Conservation (phyloP, 2,888 invertebrate species). For the Leucophenga maculata region DNA sequence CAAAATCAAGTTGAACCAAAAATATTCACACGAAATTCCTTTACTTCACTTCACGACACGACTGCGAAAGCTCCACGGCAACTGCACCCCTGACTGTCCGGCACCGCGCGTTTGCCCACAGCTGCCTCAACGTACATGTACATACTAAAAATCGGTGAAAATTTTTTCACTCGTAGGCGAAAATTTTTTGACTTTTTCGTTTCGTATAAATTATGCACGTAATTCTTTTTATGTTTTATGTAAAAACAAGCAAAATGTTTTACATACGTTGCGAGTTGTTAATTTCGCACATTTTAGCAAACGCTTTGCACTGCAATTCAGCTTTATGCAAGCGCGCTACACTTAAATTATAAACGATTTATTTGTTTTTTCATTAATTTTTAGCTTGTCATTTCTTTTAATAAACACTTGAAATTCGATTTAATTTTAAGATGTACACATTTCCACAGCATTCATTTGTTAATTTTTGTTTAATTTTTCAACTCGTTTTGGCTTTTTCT, state of each 20-base stretch:
- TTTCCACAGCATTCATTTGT: background rate
- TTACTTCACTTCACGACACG: conserved; percentile 33
- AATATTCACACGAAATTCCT: conserved; percentile 28
- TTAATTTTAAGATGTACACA: too few relatives aligned
- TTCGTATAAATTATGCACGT: conserved; percentile 26
- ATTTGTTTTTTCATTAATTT: too few relatives aligned
- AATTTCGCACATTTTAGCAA: background rate
- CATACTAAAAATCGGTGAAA: conserved; percentile 68
- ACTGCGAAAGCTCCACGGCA: conserved; percentile 49
- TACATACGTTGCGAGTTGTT: background rate
- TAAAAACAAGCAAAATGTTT: background rate
- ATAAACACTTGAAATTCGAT: too few relatives aligned
- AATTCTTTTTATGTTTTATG: conserved; percentile 5
- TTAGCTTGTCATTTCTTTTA: too few relatives aligned
- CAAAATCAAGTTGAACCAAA: too few relatives aligned
- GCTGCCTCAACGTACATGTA: conserved; percentile 63
- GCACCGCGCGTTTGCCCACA: conserved; percentile 55
- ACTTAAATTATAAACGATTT: background rate
- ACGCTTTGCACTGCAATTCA: background rate
- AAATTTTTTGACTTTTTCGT: conserved; percentile 43
- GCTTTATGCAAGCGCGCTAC: background rate
- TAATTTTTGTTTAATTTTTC: background rate
- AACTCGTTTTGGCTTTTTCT: background rate
- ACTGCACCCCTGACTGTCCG: conserved; percentile 50
- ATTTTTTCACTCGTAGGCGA: conserved; percentile 56